phyloP scores from a whole-genome alignment of 2,797 vertebrate species.

The Sebastes nivosus region DNA sequence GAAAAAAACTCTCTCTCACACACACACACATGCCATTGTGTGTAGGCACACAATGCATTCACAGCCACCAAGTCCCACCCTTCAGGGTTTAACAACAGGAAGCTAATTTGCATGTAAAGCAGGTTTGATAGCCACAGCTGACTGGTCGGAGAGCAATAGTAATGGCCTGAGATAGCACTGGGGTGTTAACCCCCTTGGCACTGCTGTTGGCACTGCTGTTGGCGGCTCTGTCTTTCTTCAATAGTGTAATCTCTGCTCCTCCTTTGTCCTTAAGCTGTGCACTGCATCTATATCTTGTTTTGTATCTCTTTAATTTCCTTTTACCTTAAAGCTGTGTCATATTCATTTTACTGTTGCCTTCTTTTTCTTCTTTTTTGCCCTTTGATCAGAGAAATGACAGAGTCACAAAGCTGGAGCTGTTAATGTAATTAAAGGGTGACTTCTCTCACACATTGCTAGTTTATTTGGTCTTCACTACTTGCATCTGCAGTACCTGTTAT shows the following conservation, averaged over 20 bases:
- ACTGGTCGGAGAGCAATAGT: slow-evolving; percentile 72
- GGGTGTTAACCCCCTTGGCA: slow-evolving; percentile 59
- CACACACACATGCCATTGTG: slow-evolving; percentile 28
- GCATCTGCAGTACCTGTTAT: slow-evolving; percentile 34
- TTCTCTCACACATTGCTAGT: slow-evolving; percentile 44
- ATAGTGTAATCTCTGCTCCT: slow-evolving; percentile 22
- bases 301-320: slow-evolving; percentile 63
- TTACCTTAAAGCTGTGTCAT: slow-evolving; percentile 37
- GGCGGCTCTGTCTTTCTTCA: slow-evolving; percentile 11
- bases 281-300: slow-evolving; percentile 50
- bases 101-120: slow-evolving; percentile 83
- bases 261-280: slow-evolving; percentile 15
- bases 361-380: slow-evolving; percentile 40
- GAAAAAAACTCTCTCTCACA: slow-evolving; percentile 9
- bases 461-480: slow-evolving; percentile 22
- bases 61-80: slow-evolving; percentile 52
- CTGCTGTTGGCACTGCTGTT: slow-evolving; percentile 37
- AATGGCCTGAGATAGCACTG: slow-evolving; percentile 71
- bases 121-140: slow-evolving; percentile 77
- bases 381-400: slow-evolving; percentile 68
- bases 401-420: slow-evolving; percentile 27
- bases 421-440: slow-evolving; percentile 61
- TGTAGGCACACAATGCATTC: slow-evolving; percentile 55
- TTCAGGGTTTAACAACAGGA: slow-evolving; percentile 77
- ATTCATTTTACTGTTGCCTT: slow-evolving; percentile 43